Percentiles rank a stretch among this genome's conserved stretches.
Conservation (phyloP, 2,888 invertebrate genomes). For the Oscheius sp. region DNA sequence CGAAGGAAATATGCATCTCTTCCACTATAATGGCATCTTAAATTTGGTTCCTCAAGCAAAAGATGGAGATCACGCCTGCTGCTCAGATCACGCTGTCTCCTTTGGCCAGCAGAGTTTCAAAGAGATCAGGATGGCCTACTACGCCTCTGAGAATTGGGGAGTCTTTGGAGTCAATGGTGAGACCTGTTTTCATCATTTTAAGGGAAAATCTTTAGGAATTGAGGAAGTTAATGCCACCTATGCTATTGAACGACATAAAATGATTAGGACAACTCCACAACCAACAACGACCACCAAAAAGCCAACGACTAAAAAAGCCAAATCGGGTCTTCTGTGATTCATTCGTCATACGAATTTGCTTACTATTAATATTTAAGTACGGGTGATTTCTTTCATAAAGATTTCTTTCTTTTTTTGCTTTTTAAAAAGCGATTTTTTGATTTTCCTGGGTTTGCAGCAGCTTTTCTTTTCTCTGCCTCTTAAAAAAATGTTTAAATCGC, state of each 20-base stretch:
- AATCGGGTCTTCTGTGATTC: too few relatives aligned
- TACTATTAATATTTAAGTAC: background rate
- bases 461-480: too few relatives aligned
- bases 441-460: too few relatives aligned
- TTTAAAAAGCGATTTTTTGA: too few relatives aligned
- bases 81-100: constrained; percentile 32
- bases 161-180: constrained; percentile 29
- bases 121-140: constrained; percentile 29
- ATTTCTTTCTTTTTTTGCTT: too few relatives aligned
- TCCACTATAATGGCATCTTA: constrained; percentile 22
- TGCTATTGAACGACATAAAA: constrained; percentile 1
- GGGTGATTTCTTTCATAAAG: background rate
- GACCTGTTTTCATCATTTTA: background rate
- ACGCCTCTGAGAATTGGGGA: constrained; percentile 17
- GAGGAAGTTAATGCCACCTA: constrained; percentile 8
- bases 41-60: constrained; percentile 4
- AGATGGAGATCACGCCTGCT: constrained; percentile 22
- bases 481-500: too few relatives aligned
- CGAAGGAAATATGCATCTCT: constrained; percentile 29
- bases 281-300: constrained; percentile 2
- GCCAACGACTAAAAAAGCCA: background rate
- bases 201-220: background rate
- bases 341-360: too few relatives aligned
- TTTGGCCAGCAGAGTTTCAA: constrained; percentile 29
- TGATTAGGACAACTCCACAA: background rate